These are phyloP conservation scores for Eunapius fragilis DNA, from an alignment of 37 sponge, comb jelly and placozoan genomes.

Conservation along the genomic window DNA sequence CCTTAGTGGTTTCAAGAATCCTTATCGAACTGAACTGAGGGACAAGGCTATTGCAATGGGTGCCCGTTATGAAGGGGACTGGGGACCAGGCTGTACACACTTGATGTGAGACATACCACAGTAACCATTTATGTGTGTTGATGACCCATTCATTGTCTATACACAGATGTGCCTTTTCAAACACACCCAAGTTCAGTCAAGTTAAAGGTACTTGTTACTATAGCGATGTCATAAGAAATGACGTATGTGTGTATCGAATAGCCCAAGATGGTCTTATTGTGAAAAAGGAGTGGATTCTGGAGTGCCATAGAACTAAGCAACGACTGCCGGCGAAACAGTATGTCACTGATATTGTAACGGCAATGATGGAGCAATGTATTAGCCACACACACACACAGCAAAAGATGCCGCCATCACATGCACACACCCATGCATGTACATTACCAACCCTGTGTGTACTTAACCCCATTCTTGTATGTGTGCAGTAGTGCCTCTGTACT, in stretches of 20 bases:
- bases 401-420: no score
- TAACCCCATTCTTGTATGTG: no score
- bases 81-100: constrained; percentile 83
- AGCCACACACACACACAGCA: no score
- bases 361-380: no score
- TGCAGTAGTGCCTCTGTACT: no score
- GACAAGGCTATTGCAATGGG: constrained; percentile 84
- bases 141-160: not conserved
- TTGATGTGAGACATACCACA: constrained; percentile 67
- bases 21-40: constrained; percentile 78
- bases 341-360: not conserved
- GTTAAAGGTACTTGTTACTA: constrained; percentile 48
- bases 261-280: constrained; percentile 67
- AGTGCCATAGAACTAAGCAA: constrained; percentile 51
- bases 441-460: no score
- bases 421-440: no score
- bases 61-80: constrained; percentile 79
- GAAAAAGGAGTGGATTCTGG: constrained; percentile 77
- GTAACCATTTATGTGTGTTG: not conserved
- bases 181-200: constrained; percentile 94
- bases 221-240: no score
- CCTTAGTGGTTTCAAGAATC: constrained; percentile 96
- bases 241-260: not conserved
- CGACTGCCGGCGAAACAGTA: constrained; percentile 65
- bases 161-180: constrained; percentile 88